Conservation (phyloP, 2,888 invertebrate genomes). For the Himalopsyche anomala region DNA sequence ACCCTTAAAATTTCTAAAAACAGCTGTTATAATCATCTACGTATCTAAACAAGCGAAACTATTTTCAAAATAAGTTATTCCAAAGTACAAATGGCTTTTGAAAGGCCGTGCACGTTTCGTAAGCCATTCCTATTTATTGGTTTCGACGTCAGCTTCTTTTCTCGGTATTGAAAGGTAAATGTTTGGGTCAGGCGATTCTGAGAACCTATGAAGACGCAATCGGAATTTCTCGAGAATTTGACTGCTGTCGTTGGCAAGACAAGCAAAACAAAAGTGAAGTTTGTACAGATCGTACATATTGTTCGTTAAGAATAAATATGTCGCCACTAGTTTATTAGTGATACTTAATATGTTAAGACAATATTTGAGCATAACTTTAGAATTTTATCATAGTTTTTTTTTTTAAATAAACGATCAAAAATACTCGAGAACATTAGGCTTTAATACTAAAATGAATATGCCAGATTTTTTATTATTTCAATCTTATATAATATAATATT, state of each 20-base stretch:
- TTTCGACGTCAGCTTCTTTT: conserved; percentile 36
- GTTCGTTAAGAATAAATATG: conserved; percentile 46
- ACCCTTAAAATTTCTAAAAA: background rate
- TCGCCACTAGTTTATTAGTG: conserved; percentile 8
- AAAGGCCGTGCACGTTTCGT: conserved; percentile 34
- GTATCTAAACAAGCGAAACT: background rate
- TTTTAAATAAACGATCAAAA: no score
- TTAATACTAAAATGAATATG: no score
- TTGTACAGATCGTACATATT: background rate
- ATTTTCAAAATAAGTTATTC: background rate
- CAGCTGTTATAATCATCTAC: background rate
- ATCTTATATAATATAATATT: no score
- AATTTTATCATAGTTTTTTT: no score
- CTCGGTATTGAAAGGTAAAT: conserved; percentile 50
- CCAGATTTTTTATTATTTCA: no score
- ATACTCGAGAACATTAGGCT: no score
- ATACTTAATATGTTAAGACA: conserved; percentile 17
- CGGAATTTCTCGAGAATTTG: conserved; percentile 49
- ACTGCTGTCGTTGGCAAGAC: conserved; percentile 46
- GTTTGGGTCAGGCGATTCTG: conserved; percentile 49
- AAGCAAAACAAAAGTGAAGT: conserved; percentile 44
- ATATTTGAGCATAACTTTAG: no score
- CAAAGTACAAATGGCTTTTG: background rate
- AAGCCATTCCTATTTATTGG: conserved; percentile 22
- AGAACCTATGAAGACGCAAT: conserved; percentile 53